Conservation (phyloP, 2,797 vertebrate species). For the Gephyroberyx darwinii region DNA sequence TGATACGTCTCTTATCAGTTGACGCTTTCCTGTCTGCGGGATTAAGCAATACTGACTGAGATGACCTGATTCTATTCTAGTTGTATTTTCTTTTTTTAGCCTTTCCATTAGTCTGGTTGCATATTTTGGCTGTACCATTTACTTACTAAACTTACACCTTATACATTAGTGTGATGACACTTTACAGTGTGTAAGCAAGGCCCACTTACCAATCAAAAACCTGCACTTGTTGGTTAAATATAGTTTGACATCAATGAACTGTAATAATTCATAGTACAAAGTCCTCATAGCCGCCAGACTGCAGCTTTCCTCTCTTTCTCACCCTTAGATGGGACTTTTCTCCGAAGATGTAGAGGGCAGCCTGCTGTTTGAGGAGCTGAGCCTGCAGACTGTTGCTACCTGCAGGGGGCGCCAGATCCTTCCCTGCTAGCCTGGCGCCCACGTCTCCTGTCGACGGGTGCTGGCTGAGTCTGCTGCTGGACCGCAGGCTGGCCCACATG, state of each 20-base stretch:
- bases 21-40: constrained; percentile 16
- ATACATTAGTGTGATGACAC: too few relatives aligned
- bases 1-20: constrained; percentile 23
- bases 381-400: constrained; percentile 88
- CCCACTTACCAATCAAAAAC: too few relatives aligned
- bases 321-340: constrained; percentile 99
- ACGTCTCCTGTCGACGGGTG: constrained; percentile 81
- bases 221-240: background rate
- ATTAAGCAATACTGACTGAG: constrained; percentile 1
- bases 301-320: constrained; percentile 41
- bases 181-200: too few relatives aligned
- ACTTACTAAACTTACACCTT: too few relatives aligned
- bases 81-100: background rate
- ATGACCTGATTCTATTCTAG: background rate
- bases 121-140: too few relatives aligned
- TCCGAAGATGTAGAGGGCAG: constrained; percentile 94
- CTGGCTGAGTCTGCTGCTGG: constrained; percentile 91
- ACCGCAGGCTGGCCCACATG: constrained; percentile 97
- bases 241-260: background rate
- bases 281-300: background rate
- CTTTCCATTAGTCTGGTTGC: background rate
- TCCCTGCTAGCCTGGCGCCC: constrained; percentile 90
- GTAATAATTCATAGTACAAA: background rate
- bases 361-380: constrained; percentile 92
- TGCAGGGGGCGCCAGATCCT: constrained; percentile 85